These are phyloP conservation scores for Acanthococcus lagerstroemiae DNA, from an alignment of 2,888 invertebrate genomes.

Conservation along the genomic window DNA sequence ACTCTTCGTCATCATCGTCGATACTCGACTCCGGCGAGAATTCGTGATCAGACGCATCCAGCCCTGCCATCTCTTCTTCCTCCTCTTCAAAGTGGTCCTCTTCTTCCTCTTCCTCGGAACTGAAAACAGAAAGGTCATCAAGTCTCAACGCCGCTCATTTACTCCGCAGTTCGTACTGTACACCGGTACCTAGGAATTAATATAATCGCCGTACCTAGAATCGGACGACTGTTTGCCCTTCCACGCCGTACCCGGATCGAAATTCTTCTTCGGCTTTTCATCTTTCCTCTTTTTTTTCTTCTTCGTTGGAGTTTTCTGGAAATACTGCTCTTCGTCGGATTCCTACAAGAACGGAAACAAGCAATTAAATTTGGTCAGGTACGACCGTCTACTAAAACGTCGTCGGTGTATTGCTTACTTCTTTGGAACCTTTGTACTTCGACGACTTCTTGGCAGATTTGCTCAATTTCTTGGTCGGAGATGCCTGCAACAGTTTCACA, in stretches of 20 bases:
- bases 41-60: conserved; percentile 59
- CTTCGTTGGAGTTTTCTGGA: conserved; percentile 40
- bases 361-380: too few species aligned
- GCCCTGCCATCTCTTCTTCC: conserved; percentile 40
- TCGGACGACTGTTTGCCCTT: conserved; percentile 51
- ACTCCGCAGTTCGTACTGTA: too few species aligned
- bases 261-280: conserved; percentile 42
- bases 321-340: conserved; percentile 43
- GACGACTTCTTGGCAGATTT: too few species aligned
- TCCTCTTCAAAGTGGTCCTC: conserved; percentile 46
- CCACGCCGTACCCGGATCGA: conserved; percentile 46
- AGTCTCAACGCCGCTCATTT: too few species aligned
- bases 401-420: too few species aligned
- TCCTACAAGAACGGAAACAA: too few species aligned
- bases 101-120: conserved; percentile 41
- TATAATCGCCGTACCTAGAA: conserved; percentile 33
- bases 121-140: too few species aligned
- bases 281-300: conserved; percentile 40
- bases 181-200: too few species aligned
- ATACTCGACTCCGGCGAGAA: conserved; percentile 85
- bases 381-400: too few species aligned
- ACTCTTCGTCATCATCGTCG: conserved; percentile 56
- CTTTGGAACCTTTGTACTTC: too few species aligned
- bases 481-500: too few species aligned
- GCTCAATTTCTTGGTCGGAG: too few species aligned